Percentiles rank a stretch among this genome's conserved stretches.
Conservation (phyloP, 1,140 invertebrate genomes). For the Octopus sinensis region DNA sequence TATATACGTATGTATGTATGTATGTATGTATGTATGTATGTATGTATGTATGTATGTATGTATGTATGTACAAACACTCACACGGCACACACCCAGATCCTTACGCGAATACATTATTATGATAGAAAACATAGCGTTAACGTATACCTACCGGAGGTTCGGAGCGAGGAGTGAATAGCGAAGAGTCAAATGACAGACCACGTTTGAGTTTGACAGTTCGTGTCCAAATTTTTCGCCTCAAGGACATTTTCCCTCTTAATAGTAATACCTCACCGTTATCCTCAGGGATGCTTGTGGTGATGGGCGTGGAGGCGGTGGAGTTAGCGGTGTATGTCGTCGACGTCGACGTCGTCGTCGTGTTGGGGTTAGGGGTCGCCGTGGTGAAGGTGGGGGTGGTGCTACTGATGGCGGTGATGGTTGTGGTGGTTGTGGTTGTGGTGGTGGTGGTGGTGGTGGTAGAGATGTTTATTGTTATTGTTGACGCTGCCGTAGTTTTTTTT, state of each 20-base stretch:
- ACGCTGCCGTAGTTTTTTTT: no score
- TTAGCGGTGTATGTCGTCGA: no score
- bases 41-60: background rate
- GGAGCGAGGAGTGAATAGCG: background rate
- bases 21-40: background rate
- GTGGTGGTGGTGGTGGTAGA: no score
- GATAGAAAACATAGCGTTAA: background rate
- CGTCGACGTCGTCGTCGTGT: no score
- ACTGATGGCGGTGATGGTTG: no score
- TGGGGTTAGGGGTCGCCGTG: no score
- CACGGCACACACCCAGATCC: background rate
- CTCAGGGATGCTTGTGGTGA: background rate
- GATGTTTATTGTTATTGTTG: no score
- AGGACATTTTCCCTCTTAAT: slow-evolving; percentile 2
- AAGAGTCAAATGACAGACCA: slow-evolving; percentile 10
- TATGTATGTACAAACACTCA: background rate
- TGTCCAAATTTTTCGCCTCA: slow-evolving; percentile 8
- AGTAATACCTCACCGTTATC: background rate
- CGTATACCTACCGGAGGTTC: slow-evolving; percentile 3
- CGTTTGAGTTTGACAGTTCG: slow-evolving; percentile 11
- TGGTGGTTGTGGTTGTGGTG: no score
- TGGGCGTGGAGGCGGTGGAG: no score
- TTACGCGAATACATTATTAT: background rate
- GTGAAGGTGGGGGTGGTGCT: no score
- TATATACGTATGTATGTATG: background rate